Percentiles rank a stretch among this genome's conserved stretches.
phyloP scores from a whole-genome alignment of 2,888 invertebrate genomes.

The Helicoverpa assulta region DNA sequence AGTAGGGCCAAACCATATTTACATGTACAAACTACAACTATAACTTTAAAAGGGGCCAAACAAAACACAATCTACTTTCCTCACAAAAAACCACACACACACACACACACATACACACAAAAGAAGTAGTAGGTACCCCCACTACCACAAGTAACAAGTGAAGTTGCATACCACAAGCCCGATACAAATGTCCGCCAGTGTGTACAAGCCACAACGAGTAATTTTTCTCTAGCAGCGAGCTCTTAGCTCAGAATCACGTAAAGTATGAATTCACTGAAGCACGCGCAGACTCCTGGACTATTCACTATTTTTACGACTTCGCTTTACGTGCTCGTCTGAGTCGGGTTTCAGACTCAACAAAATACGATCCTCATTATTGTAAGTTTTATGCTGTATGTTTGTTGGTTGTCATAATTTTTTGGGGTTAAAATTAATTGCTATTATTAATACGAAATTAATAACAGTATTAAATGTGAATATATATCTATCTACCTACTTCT shows the following conservation, averaged over 20 bases:
- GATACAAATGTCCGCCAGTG: slow-evolving; percentile 50
- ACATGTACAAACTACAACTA: too few species aligned
- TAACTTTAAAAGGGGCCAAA: neutral
- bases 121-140: slow-evolving; percentile 10
- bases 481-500: too few species aligned
- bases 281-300: slow-evolving; percentile 66
- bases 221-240: slow-evolving; percentile 59
- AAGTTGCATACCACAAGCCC: slow-evolving; percentile 5
- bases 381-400: slow-evolving; percentile 25
- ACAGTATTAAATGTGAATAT: too few species aligned
- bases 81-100: neutral
- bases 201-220: slow-evolving; percentile 45
- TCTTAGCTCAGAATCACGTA: slow-evolving; percentile 73
- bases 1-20: too few species aligned
- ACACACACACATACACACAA: slow-evolving; percentile 5
- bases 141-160: slow-evolving; percentile 34
- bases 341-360: slow-evolving; percentile 51
- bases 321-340: slow-evolving; percentile 62
- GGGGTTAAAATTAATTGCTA: neutral
- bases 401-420: neutral
- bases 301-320: slow-evolving; percentile 75
- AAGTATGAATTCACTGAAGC: slow-evolving; percentile 74
- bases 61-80: slow-evolving; percentile 3
- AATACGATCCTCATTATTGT: slow-evolving; percentile 49
- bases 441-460: too few species aligned